Evolutionary conservation across 2,888 invertebrate species (phyloP), one percentile per base, ranked within the genome.

Genomic region (Megastigmus dorsalis): DNA sequence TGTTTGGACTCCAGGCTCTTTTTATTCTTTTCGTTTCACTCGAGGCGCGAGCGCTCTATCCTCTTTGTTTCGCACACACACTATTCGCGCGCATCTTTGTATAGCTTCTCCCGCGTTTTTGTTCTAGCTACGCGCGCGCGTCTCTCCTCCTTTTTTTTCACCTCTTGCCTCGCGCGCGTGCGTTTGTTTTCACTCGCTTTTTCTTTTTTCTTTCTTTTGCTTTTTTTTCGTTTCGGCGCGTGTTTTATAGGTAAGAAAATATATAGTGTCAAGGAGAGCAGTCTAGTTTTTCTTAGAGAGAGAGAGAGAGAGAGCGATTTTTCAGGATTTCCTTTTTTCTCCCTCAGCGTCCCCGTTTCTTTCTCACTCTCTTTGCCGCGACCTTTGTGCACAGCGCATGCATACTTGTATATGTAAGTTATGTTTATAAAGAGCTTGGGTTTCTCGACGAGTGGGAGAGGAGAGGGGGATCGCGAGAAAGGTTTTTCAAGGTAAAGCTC

Each of bases 181-280:
- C n/a, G n/a, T n/a, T n/a, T n/a, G n/a, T n/a, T n/a, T n/a, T n/a
- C n/a, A n/a, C n/a, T n/a, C n/a, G n/a, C n/a, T n/a, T n/a, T n/a
- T n/a, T n/a, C 26, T 36, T 65, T 65, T 50, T 33, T 33, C 23
- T 33, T n/a, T 45, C 13, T 36, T 63, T 23, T 36, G 20, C 20
- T 15, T 57, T 57, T 38, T 23, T 20, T 55, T 36, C n/a, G n/a
- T n/a, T 36, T 36, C 48, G 7, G 1, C 9, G 26, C 26, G 15
- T 41, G 41, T 60, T 13, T 30, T 45, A 43, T 28, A 30, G 15
- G n/a, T 10, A 4, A 30, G 28, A n/a, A n/a, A n/a, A n/a, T n/a
- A 7, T 28, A 28, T 13, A 28, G 28, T 52, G 33, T 36, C 18
- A 55, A 33, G 33, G 55, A 55, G 33, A 33, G 6, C 5, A 3